phyloP scores from a whole-genome alignment of 2,888 invertebrate species.

The Belgica antarctica region DNA sequence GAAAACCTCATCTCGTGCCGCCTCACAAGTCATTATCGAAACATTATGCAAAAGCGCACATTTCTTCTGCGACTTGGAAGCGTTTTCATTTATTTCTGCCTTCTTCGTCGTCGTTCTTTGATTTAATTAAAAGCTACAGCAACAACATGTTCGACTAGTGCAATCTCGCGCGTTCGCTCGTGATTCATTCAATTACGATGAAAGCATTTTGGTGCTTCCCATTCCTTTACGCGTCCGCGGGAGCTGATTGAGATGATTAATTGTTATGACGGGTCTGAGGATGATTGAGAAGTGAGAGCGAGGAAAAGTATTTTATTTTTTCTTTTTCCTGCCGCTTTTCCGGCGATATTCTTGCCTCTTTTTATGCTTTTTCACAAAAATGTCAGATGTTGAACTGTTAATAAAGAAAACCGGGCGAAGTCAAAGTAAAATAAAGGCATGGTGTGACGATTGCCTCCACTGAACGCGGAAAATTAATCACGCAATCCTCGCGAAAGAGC shows the following conservation, averaged over 20 bases:
- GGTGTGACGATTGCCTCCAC: constrained; percentile 1
- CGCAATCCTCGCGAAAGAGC: constrained; percentile 34
- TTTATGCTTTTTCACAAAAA: neutral
- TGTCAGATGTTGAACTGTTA: constrained; percentile 1
- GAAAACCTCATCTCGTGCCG: too few relatives aligned
- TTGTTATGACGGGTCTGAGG: constrained; percentile 15
- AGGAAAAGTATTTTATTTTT: too few relatives aligned
- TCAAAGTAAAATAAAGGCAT: neutral
- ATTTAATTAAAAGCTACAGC: neutral
- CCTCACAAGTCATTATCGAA: too few relatives aligned
- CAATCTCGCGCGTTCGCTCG: neutral
- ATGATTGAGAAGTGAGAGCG: neutral
- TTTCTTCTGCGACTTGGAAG: neutral
- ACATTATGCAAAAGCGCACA: constrained; percentile 4
- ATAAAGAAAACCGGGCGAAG: neutral
- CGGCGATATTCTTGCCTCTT: neutral
- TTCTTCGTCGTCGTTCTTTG: too few relatives aligned
- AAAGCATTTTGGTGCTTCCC: neutral
- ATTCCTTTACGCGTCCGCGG: neutral
- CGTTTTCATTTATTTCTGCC: too few relatives aligned
- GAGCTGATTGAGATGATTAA: constrained; percentile 18
- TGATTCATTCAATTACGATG: constrained; percentile 13
- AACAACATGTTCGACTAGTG: neutral
- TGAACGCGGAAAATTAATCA: constrained; percentile 25
- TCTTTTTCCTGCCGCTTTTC: neutral